Percentiles rank a stretch among this genome's conserved stretches.
Evolutionary conservation across 2,888 invertebrate species (phyloP).

Genomic region (Himalopsyche tibetana): DNA sequence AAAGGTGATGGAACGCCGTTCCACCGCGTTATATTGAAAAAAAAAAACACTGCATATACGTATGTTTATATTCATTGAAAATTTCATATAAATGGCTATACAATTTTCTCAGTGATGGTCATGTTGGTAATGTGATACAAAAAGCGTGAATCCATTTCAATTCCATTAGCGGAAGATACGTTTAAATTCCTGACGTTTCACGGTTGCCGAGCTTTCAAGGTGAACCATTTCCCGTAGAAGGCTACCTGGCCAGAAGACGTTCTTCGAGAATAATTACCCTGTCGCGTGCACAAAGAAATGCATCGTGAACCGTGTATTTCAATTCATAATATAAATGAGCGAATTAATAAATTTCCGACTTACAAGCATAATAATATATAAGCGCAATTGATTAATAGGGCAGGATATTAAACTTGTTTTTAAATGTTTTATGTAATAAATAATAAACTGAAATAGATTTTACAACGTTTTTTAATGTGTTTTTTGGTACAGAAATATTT

Average conservation of each 20-base stretch:
- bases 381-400: background rate
- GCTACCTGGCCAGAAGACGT: background rate
- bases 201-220: background rate
- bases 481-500: too few relatives aligned
- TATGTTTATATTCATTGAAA: too few relatives aligned
- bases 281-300: conserved; percentile 30
- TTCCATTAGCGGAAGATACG: background rate
- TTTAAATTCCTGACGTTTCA: background rate
- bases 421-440: background rate
- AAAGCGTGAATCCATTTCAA: background rate
- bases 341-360: background rate
- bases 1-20: too few relatives aligned
- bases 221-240: background rate
- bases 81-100: too few relatives aligned
- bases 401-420: conserved; percentile 1
- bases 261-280: background rate
- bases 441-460: too few relatives aligned
- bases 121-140: too few relatives aligned
- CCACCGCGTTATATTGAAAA: too few relatives aligned
- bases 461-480: too few relatives aligned
- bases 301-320: background rate
- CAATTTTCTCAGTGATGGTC: too few relatives aligned
- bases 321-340: background rate
- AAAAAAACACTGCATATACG: too few relatives aligned
- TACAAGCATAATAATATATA: background rate